Conservation (phyloP, 2,888 invertebrate genomes). For the Oscheius sp. region DNA sequence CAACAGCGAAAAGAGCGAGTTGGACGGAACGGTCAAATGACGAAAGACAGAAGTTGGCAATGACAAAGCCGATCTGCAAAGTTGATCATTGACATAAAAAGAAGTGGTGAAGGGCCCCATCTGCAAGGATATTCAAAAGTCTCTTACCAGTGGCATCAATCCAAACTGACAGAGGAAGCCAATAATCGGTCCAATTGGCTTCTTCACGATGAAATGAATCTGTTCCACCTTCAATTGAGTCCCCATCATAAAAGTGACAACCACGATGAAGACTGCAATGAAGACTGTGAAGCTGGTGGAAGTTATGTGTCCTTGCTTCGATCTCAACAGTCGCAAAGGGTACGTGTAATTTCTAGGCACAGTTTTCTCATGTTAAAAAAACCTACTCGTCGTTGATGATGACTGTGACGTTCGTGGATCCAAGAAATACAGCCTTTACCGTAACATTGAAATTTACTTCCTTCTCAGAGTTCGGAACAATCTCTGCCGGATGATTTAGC, state of each 20-base stretch:
- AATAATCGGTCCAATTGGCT: constrained; percentile 75
- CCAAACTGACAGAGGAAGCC: constrained; percentile 76
- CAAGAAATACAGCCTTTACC: constrained; percentile 25
- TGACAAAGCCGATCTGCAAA: constrained; percentile 32
- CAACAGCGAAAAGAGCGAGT: constrained; percentile 74
- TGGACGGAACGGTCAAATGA: constrained; percentile 30
- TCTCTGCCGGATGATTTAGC: constrained; percentile 7
- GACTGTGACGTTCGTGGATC: constrained; percentile 21
- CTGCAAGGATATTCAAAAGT: background rate
- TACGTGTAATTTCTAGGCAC: constrained; percentile 1
- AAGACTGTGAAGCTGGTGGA: constrained; percentile 70
- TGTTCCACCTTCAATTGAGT: constrained; percentile 74
- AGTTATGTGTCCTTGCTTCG: constrained; percentile 34
- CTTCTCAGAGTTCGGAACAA: background rate
- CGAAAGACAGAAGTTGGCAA: constrained; percentile 28
- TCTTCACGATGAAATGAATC: constrained; percentile 71
- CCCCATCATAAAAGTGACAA: constrained; percentile 76
- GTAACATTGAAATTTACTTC: constrained; percentile 20
- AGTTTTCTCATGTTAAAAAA: background rate
- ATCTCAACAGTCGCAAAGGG: constrained; percentile 42
- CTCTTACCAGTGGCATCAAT: constrained; percentile 76
- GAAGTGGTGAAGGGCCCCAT: too few species aligned
- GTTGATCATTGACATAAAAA: too few species aligned
- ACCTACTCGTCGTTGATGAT: constrained; percentile 22
- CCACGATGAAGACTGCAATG: constrained; percentile 73